These are phyloP conservation scores for Mnemiopsis leidyi DNA, from an alignment of 37 sponge, comb jelly and placozoan species.

Conservation along the genomic window DNA sequence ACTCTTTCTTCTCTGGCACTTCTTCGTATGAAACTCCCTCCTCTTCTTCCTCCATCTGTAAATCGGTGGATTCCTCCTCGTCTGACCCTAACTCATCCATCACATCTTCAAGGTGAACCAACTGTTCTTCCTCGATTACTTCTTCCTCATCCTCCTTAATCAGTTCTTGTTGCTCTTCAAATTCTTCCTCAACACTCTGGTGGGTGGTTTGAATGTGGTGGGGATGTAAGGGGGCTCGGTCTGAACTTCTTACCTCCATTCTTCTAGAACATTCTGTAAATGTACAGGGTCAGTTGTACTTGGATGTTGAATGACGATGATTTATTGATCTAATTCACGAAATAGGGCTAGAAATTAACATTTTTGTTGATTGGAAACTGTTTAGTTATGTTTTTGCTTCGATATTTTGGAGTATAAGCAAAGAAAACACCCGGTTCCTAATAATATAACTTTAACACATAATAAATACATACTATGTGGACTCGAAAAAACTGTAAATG, in stretches of 20 bases:
- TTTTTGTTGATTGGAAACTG: too few relatives aligned
- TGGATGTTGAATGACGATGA: too few relatives aligned
- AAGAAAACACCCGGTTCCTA: not conserved
- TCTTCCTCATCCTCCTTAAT: conserved; percentile 5
- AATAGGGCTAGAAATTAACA: too few relatives aligned
- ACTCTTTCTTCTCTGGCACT: not conserved
- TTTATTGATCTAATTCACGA: too few relatives aligned
- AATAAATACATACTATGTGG: conserved; percentile 55
- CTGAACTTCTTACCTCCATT: not conserved
- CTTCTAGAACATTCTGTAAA: not conserved
- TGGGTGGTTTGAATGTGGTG: not conserved
- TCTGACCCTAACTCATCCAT: not conserved
- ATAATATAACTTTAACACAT: conserved; percentile 48
- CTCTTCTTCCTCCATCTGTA: conserved; percentile 20
- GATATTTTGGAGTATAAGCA: too few relatives aligned
- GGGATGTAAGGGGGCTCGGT: not conserved
- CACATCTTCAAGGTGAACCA: not conserved
- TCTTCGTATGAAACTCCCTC: not conserved
- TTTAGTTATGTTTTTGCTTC: too few relatives aligned
- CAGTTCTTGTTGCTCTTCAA: not conserved
- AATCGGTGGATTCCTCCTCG: not conserved
- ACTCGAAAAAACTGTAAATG: not conserved
- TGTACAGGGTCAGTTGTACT: too few relatives aligned
- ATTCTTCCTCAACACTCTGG: not conserved
- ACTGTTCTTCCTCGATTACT: not conserved